Base-by-base conservation (phyloP, 2,888 invertebrate species). In the Dasysyrphus tricinctus region DNA sequence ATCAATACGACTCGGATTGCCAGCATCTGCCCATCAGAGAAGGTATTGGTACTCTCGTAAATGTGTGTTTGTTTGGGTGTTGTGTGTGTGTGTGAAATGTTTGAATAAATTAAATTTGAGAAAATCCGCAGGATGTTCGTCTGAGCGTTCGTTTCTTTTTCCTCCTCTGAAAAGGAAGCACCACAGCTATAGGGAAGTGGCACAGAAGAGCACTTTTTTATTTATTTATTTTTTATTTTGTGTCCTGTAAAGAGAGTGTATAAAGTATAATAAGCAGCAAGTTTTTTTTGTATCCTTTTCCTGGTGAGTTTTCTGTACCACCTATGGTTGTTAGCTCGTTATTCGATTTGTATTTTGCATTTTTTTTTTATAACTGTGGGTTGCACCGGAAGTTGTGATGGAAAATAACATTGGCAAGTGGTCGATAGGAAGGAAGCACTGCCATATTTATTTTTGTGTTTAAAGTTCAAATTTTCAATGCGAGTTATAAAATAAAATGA, bases 71-170 rank as follows among this genome's bases (percentile, higher is more conserved):
- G 74, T 69, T 29, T 79, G 63, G 42, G 51, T 42, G 69, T 49
- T 24, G 32, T 39, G 72, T 59, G 44, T 76, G 72, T 74, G 80
- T 88, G 70, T 88, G 88, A 88, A 86, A 88, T 90, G 90, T 92
- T 91, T 92, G 91, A 91, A 91, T 91, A 91, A 91, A 92, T 91
- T 91, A 91, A 91, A 91, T 92, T 91, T 90, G 89, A 91, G 90
- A 89, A 90, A 91, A 91, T 91, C 92, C 91, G 89, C 91, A 90
- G 91, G 91, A 91, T 91, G 91, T 90, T 91, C 89, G 91, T 91
- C 91, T 90, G 91, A 90, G 88, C 89, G 89, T 82, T 88, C 76
- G 88, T 88, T 86, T 79, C 47, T 47, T 67, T 63, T 75, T 61
- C 44, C 47, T 76, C 44, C 54, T 70, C 29, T 59, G 67, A 72